Base-by-base conservation (phyloP, 2,113 vertebrate genomes). In the Phaethornis superciliosus region DNA sequence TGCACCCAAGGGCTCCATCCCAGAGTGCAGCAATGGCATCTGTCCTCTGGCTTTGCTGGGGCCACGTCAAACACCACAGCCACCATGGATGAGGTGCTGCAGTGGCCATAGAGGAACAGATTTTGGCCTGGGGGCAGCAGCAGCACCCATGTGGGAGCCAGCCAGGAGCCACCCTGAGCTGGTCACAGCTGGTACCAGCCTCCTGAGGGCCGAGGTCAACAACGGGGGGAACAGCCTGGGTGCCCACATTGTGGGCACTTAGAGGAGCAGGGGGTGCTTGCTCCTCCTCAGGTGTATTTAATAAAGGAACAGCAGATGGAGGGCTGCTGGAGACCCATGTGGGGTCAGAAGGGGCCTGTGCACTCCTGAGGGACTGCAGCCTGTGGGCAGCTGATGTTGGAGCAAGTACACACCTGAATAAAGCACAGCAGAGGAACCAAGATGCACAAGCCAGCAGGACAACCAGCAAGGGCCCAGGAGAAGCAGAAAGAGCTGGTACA, bases 341-440 rank as follows among this genome's bases (percentile, higher is more conserved):
- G 27, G 23, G 19, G 13, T 15, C 13, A 15, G 33, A 79, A 35
- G 30, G 20, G 8, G 35, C 44, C 23, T 62, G 3, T 32, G 27
- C 0, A 0, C 5, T n/a, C 33, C 20, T 17, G 18, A n/a, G 33
- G 33, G 18, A 21, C 49, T n/a, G 40, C n/a, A 46, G 23, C 27
- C 40, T 2, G 1, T 7, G 12, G 40, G 37, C 24, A 7, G 20
- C 1, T 0, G 24, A 15, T 22, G 24, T 64, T 28, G 16, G 28
- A 81, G 65, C 62, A 81, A 15, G 32, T 15, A 47, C 42, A 55
- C 1, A 5, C 42, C 27, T 76, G 67, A 51, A 42, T 24, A 54
- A 32, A 33, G 51, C 58, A 52, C 24, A 65, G 14, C 27, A 40
- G 52, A 65, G 28, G 51, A 46, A 52, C 6, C 15, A 1, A 28